phyloP scores from a whole-genome alignment of 1,140 invertebrate genomes.

The Bradysia coprophila region DNA sequence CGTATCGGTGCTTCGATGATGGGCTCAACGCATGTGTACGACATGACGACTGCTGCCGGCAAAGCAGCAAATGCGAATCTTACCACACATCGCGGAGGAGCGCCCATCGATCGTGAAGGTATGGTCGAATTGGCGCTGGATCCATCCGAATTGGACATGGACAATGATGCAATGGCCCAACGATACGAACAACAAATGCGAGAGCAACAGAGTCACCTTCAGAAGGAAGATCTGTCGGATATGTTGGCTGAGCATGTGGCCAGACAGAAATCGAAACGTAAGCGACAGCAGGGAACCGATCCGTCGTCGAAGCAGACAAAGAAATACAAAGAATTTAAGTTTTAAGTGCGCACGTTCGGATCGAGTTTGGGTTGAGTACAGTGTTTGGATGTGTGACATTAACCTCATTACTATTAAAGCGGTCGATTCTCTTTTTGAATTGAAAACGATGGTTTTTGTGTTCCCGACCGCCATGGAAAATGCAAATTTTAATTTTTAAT shows the following conservation, averaged over 20 bases:
- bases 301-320: constrained; percentile 79
- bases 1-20: constrained; percentile 90
- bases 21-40: constrained; percentile 95
- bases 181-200: constrained; percentile 91
- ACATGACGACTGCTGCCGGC: constrained; percentile 47
- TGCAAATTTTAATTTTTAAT: too few species aligned
- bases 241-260: constrained; percentile 97
- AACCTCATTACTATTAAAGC: too few species aligned
- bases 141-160: constrained; percentile 91
- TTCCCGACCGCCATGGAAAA: too few species aligned
- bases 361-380: too few species aligned
- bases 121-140: constrained; percentile 88
- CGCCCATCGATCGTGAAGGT: constrained; percentile 32
- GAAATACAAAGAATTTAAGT: constrained; percentile 98
- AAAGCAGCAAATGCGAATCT: constrained; percentile 33
- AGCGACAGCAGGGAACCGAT: constrained; percentile 73
- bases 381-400: too few species aligned
- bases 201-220: constrained; percentile 71
- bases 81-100: constrained; percentile 15
- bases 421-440: too few species aligned
- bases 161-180: constrained; percentile 89
- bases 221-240: constrained; percentile 91
- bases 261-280: constrained; percentile 84
- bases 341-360: too few species aligned
- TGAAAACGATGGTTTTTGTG: too few species aligned